A percentile compares a stretch with the other conserved stretches of the same genome.
Conservation (phyloP, 2,888 invertebrate species). For the Scaptomyza reducta region DNA sequence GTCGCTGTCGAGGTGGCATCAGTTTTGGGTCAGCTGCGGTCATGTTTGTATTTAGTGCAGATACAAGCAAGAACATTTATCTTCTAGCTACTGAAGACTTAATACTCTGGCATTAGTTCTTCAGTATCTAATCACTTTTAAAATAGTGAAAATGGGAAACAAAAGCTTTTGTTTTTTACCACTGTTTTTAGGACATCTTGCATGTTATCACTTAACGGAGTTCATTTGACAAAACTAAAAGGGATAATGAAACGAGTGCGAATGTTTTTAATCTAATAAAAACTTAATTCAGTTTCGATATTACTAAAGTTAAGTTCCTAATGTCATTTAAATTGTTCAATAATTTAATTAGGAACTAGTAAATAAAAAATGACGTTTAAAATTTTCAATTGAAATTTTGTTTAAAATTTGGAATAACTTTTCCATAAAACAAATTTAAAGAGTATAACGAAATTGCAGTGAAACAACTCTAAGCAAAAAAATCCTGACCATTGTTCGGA, state of each 20-base stretch:
- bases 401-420: too few species aligned
- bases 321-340: background rate
- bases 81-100: background rate
- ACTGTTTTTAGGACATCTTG: too few species aligned
- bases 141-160: background rate
- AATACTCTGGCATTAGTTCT: background rate
- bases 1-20: constrained; percentile 31
- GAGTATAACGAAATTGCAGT: background rate
- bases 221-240: background rate
- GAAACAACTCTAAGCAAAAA: background rate
- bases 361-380: background rate
- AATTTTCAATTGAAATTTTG: background rate
- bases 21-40: constrained; percentile 18
- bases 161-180: background rate
- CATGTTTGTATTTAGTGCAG: constrained; percentile 52
- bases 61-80: constrained; percentile 28
- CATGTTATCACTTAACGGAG: background rate
- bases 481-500: background rate
- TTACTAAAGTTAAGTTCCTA: background rate
- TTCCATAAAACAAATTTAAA: too few species aligned
- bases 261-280: background rate
- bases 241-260: background rate
- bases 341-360: background rate
- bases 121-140: background rate
- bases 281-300: background rate